Percentiles rank a stretch among this genome's conserved stretches.
phyloP scores from a whole-genome alignment of 2,113 vertebrate species.

The Megaceryle torquata region DNA sequence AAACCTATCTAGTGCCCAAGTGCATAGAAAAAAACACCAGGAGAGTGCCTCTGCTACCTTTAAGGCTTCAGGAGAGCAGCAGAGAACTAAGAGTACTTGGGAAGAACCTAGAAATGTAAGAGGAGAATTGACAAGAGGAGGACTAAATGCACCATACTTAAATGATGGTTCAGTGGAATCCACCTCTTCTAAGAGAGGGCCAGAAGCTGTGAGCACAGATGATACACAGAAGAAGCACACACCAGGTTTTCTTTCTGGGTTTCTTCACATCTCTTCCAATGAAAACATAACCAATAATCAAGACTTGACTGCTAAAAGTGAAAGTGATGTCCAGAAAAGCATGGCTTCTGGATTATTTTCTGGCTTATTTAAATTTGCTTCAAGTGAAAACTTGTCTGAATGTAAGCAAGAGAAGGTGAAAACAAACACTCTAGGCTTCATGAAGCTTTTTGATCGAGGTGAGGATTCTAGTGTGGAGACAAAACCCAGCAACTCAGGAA shows the following conservation, averaged over 20 bases:
- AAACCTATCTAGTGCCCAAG: background rate
- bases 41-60: background rate
- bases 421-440: conserved; percentile 37
- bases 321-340: conserved; percentile 37
- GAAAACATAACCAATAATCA: conserved; percentile 64
- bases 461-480: background rate
- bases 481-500: background rate
- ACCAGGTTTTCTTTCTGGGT: conserved; percentile 75
- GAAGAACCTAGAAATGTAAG: background rate
- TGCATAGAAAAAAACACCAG: background rate
- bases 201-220: conserved; percentile 7
- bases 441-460: conserved; percentile 56
- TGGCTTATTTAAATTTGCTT: conserved; percentile 68
- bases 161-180: background rate
- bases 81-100: background rate
- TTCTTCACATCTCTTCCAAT: conserved; percentile 70
- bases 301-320: conserved; percentile 39
- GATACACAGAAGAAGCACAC: background rate
- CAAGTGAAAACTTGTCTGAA: conserved; percentile 63
- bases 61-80: background rate
- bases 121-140: background rate
- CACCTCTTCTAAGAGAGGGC: background rate
- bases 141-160: background rate
- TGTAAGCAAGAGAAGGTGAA: conserved; percentile 59
- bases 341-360: conserved; percentile 66